These are phyloP conservation scores for Merops nubicus DNA, from an alignment of 2,113 vertebrate genomes.

Conservation along the genomic window DNA sequence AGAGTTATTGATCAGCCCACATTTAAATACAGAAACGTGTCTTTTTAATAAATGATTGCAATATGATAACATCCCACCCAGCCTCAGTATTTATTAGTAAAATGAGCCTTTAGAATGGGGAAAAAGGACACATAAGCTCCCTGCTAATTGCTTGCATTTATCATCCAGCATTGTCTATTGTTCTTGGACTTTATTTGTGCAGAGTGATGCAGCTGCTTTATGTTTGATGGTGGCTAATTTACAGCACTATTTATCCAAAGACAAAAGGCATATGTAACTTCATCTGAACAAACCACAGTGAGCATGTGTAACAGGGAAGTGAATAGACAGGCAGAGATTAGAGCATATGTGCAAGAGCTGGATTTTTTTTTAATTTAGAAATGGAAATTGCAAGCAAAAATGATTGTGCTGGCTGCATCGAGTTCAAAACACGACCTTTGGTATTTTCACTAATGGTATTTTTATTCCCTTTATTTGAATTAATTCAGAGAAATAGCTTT, in stretches of 20 bases:
- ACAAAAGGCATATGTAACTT: not conserved
- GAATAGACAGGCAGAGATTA: not conserved
- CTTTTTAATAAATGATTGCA: not conserved
- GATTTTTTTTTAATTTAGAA: not conserved
- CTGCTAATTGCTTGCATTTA: not conserved
- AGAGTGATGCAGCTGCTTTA: not conserved
- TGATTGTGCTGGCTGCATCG: not conserved
- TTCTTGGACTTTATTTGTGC: not conserved
- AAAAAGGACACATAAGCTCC: not conserved
- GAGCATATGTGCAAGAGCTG: not conserved
- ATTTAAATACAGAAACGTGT: not conserved
- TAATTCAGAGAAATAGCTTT: not conserved
- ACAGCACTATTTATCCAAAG: not conserved
- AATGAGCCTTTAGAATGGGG: not conserved
- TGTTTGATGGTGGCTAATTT: not conserved
- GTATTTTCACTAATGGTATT: not conserved
- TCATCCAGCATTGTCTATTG: not conserved
- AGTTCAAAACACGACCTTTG: not conserved
- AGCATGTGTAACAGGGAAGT: not conserved
- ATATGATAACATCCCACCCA: fast-evolving
- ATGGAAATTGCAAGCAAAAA: not conserved
- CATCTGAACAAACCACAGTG: not conserved
- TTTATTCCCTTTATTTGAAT: not conserved
- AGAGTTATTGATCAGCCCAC: not conserved
- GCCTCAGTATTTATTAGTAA: not conserved